Conservation (phyloP, 2,888 invertebrate genomes). For the Drosophila picticornis region DNA sequence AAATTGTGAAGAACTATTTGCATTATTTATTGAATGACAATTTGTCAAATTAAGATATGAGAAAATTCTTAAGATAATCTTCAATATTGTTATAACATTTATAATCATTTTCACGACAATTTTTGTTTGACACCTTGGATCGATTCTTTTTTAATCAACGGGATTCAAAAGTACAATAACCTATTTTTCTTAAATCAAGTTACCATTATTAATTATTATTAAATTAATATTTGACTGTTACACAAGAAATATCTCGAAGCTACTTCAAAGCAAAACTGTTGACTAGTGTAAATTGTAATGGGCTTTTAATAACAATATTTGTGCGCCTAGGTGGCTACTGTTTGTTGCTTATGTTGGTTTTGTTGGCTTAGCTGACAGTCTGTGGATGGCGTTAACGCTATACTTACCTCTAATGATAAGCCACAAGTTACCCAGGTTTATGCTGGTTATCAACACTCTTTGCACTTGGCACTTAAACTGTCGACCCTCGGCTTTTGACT, state of each 20-base stretch:
- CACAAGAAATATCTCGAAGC: background rate
- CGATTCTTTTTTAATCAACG: background rate
- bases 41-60: background rate
- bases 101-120: background rate
- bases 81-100: background rate
- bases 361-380: constrained; percentile 5
- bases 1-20: background rate
- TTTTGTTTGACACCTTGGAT: background rate
- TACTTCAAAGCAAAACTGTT: background rate
- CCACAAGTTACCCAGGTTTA: constrained; percentile 84
- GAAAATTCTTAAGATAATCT: background rate
- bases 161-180: background rate
- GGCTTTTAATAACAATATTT: constrained; percentile 68
- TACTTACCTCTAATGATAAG: constrained; percentile 81
- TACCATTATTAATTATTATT: background rate
- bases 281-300: constrained; percentile 47
- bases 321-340: constrained; percentile 7
- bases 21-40: background rate
- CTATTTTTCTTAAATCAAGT: background rate
- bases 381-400: background rate
- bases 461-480: constrained; percentile 40
- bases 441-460: constrained; percentile 45
- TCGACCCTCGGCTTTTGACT: constrained; percentile 5
- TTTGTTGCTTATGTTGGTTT: constrained; percentile 27
- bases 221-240: background rate